These are phyloP conservation scores for Cyanoliseus patagonus DNA, from an alignment of 2,113 vertebrate species.

Conservation along the genomic window DNA sequence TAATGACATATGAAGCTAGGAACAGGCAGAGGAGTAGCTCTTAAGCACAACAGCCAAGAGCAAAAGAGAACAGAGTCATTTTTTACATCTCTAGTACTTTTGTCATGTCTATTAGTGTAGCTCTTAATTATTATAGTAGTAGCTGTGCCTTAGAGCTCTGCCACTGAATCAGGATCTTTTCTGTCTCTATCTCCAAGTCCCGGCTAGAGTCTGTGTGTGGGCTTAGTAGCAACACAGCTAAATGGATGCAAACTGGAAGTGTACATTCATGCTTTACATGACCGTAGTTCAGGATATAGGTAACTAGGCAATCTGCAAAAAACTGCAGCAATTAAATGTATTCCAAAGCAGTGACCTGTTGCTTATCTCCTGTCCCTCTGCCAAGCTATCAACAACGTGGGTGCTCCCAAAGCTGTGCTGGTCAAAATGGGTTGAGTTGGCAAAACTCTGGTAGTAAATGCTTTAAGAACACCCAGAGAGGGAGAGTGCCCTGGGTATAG, in stretches of 20 bases:
- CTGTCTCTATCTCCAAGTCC: not conserved
- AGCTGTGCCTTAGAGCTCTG: not conserved
- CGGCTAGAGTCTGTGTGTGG: fast-evolving
- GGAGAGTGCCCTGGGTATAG: not conserved
- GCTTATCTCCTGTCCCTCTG: not conserved
- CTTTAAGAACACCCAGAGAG: not conserved
- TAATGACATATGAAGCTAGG: not conserved
- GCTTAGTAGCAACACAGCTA: not conserved
- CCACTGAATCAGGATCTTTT: not conserved
- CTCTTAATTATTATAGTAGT: not conserved
- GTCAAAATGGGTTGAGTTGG: not conserved
- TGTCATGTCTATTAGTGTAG: not conserved
- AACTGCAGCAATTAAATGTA: not conserved
- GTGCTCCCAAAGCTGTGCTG: not conserved
- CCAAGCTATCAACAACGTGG: not conserved
- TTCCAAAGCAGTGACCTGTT: not conserved
- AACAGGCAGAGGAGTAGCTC: not conserved
- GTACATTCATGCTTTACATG: not conserved
- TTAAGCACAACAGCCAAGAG: not conserved
- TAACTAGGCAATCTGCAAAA: not conserved
- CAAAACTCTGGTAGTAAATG: not conserved
- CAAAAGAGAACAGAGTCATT: not conserved
- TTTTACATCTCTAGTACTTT: not conserved
- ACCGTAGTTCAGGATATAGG: not conserved
- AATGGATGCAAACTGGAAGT: not conserved